These are phyloP conservation scores for Ophioderma brevispina DNA, from an alignment of 35 echinoderm and acorn worm genomes.

Conservation along the genomic window DNA sequence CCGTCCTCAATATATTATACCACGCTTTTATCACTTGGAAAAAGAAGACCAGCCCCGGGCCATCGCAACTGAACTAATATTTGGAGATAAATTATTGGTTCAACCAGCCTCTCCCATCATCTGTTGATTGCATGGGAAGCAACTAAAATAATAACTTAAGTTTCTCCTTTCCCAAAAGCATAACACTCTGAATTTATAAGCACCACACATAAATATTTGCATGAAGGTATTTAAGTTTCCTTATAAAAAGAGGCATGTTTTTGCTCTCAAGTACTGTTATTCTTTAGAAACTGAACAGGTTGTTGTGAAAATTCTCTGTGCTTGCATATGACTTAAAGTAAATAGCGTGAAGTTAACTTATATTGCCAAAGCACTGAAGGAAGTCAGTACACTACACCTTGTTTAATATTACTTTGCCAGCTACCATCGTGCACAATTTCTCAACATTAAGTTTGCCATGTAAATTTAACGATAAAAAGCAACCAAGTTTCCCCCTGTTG, in stretches of 20 bases:
- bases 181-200: background rate
- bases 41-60: background rate
- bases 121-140: background rate
- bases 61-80: background rate
- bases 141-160: slow-evolving; percentile 2
- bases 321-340: too few relatives aligned
- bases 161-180: background rate
- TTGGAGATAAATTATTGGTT: background rate
- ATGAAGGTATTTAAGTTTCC: background rate
- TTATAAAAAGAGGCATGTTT: background rate
- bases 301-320: too few relatives aligned
- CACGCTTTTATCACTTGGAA: background rate
- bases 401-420: too few relatives aligned
- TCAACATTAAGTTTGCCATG: too few relatives aligned
- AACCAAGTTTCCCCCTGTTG: too few relatives aligned
- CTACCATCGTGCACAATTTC: too few relatives aligned
- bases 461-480: too few relatives aligned
- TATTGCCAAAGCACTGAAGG: too few relatives aligned
- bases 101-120: background rate
- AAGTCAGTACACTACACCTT: too few relatives aligned
- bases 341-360: too few relatives aligned
- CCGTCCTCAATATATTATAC: background rate
- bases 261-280: background rate
- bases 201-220: slow-evolving; percentile 3
- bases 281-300: background rate